Base-by-base conservation (phyloP, 2,113 vertebrate genomes). In the Peucedramus taeniatus region DNA sequence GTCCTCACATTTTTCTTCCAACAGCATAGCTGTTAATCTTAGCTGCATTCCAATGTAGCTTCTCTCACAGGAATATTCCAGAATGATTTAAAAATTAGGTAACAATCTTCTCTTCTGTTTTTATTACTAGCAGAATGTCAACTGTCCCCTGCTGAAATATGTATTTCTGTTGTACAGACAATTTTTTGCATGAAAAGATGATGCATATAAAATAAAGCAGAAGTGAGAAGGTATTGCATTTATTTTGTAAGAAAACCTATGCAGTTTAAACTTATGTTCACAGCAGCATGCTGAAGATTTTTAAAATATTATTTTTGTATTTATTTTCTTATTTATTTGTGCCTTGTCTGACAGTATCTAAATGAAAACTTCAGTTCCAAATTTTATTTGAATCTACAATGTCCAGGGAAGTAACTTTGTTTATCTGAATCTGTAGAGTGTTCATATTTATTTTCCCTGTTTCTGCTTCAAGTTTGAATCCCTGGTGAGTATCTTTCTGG, bases 401-500 rank as follows among this genome's bases (percentile, higher is more conserved):
- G 65, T 80, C 70, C 66, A 91, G 70, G 31, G 40, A 83, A 94
- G 68, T 60, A 94, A 78, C 37, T 93, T 93, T 89, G 42, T 96
- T 97, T 96, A 93, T 96, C 74, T 95, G 75, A 57, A 93, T 91
- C 83, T 39, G 24, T 49, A 27, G 10, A 87, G 45, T 87, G 82
- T 47, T 95, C 89, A 54, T 94, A 83, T 57, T 96, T 85, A 21
- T 85, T 94, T 89, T 79, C 79, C 85, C 35, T 89, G 26, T 63
- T 13, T 92, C 56, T 93, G 20, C 56, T 94, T 95, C 60, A 87
- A 88, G 33, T 94, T 61, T 91, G 68, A 96, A 87, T 96, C 87
- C 87, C 75, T 85, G 27, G 65, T 35, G 89, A 95, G 89, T 37
- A 94, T 81, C 44, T 94, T 95, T 71, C 85, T 74, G 87, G 6